A percentile compares a stretch with the other conserved stretches of the same genome.
phyloP scores from a whole-genome alignment of 1,140 invertebrate genomes.

The Leptopilina clavipes region DNA sequence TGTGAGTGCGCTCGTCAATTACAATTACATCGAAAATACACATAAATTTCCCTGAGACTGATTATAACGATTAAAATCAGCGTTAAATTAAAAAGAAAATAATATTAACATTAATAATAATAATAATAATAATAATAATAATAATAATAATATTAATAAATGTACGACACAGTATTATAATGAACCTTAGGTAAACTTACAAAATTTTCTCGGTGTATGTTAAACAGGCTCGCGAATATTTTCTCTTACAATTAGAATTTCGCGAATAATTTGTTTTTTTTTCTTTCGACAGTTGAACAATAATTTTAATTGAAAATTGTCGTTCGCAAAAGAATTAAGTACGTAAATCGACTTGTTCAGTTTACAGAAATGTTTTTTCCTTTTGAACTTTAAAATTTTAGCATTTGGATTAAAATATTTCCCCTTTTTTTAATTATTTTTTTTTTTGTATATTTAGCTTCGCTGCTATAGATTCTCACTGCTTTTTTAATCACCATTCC shows the following conservation, averaged over 20 bases:
- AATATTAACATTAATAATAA: not conserved
- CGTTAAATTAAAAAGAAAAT: constrained; percentile 46
- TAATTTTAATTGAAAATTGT: too few species aligned
- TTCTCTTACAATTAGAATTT: too few species aligned
- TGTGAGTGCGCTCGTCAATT: constrained; percentile 10
- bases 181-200: not conserved
- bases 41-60: constrained; percentile 72
- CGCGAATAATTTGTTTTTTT: too few species aligned
- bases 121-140: not conserved
- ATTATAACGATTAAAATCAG: constrained; percentile 68
- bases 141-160: not conserved
- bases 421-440: not conserved
- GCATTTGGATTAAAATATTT: not conserved
- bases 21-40: constrained; percentile 64
- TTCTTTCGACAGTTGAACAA: too few species aligned
- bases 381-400: not conserved
- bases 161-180: too few species aligned
- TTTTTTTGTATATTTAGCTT: constrained; percentile 25
- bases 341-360: constrained; percentile 36
- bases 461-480: constrained; percentile 25
- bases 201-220: not conserved
- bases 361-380: not conserved
- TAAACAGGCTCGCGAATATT: not conserved
- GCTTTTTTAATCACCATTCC: not conserved
- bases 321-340: constrained; percentile 38